Evolutionary conservation across 2,113 vertebrate genomes (phyloP), one percentile per base, ranked within the genome.

Genomic region (Strix uralensis): DNA sequence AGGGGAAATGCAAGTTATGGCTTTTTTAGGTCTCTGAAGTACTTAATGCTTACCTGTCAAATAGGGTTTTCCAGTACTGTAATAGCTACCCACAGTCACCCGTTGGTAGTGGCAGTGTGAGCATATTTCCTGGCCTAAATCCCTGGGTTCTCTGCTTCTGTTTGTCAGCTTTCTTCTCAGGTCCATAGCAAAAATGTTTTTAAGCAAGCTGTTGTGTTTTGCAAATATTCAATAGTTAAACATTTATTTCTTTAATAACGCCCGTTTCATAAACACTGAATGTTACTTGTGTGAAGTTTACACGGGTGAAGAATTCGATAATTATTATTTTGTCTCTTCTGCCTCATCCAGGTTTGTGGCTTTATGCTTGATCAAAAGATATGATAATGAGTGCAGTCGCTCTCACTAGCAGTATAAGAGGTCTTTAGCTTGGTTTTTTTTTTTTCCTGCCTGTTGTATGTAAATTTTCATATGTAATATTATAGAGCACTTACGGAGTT

Each of bases 291-390:
- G 58, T 78, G 82, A 66, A 40, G 67, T 62, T 95, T 11, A 58
- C 67, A 36, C 38, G 15, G 59, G 59, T 81, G 65, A 86, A 63
- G 38, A 67, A 71, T 86, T 44, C 80, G 2, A 0, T 83, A 67
- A 71, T 91, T 81, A 62, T 18, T 92, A 11, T 83, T 95, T 94
- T 86, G 65, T 71, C 73, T 93, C 79, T 36, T 42, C 69, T 92
- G 27, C 71, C 84, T 94, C 49, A 58, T n/a, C 47, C 80, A 67
- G 55, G 30, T 80, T 91, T 86, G 77, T 94, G 88, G 80, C 69
- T 93, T 90, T 85, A 27, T 58, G 62, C 78, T 65, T 49, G 69
- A 79, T 94, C 80, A 55, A 86, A 78, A 94, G 92, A 78, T 81
- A 81, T 4, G 69, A 7, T 88, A 57, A 81, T 78, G 72, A 73